Conservation (phyloP, 1,140 invertebrate genomes). For the Drosophila chauvacae region DNA sequence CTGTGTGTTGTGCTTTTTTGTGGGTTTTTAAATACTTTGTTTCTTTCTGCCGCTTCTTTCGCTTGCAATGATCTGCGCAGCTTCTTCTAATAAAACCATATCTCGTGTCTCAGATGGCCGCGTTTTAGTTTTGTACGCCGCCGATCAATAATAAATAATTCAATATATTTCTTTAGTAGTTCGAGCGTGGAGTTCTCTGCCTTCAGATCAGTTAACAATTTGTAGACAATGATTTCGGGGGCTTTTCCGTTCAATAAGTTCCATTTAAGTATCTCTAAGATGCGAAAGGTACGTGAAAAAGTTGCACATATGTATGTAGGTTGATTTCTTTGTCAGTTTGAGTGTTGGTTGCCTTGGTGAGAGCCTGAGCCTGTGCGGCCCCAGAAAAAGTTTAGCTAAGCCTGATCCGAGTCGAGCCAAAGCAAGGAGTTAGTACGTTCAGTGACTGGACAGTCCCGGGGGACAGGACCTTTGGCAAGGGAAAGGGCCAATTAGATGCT, state of each 20-base stretch:
- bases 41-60: slow-evolving; percentile 29
- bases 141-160: slow-evolving; percentile 63
- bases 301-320: slow-evolving; percentile 61
- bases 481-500: slow-evolving; percentile 22
- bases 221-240: slow-evolving; percentile 41
- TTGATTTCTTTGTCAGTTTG: slow-evolving; percentile 45
- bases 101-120: slow-evolving; percentile 21
- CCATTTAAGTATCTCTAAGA: slow-evolving; percentile 74
- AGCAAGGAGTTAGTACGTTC: slow-evolving; percentile 32
- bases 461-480: slow-evolving; percentile 36
- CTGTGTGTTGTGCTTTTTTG: slow-evolving; percentile 27
- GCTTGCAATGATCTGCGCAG: slow-evolving; percentile 33
- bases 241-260: slow-evolving; percentile 40
- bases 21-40: slow-evolving; percentile 65
- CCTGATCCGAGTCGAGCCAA: slow-evolving; percentile 19
- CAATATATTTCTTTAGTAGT: slow-evolving; percentile 51
- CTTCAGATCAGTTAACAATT: slow-evolving; percentile 71
- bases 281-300: slow-evolving; percentile 82
- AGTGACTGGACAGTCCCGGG: slow-evolving; percentile 14
- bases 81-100: slow-evolving; percentile 8
- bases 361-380: slow-evolving; percentile 25
- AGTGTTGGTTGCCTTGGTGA: slow-evolving; percentile 20
- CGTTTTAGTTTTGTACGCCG: slow-evolving; percentile 36
- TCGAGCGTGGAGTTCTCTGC: slow-evolving; percentile 47
- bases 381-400: slow-evolving; percentile 49